These are phyloP conservation scores for Porites divaricata DNA, from an alignment of 92 coral and sea anemone genomes.

Conservation along the genomic window DNA sequence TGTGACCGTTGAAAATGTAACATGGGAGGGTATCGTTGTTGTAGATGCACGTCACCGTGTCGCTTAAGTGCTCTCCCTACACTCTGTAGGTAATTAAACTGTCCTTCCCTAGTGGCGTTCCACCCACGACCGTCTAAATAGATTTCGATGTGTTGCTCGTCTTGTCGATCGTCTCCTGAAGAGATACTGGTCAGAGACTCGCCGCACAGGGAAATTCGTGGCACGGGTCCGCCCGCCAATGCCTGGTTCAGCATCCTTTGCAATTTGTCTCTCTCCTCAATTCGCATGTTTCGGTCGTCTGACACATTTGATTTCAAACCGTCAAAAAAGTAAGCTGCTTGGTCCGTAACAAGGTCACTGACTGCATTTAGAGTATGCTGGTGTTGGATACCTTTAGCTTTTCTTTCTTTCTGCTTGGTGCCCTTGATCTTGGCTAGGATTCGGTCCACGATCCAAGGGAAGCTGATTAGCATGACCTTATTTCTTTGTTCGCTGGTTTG, in stretches of 20 bases:
- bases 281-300: constrained; percentile 57
- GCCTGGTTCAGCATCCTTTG: not conserved
- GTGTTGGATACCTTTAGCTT: constrained; percentile 35
- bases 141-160: constrained; percentile 42
- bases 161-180: constrained; percentile 53
- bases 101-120: constrained; percentile 40
- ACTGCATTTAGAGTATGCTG: constrained; percentile 63
- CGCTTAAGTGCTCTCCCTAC: not conserved
- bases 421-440: constrained; percentile 73
- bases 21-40: not conserved
- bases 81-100: constrained; percentile 2
- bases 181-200: constrained; percentile 75
- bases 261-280: constrained; percentile 40
- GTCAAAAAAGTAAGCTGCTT: constrained; percentile 57
- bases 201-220: constrained; percentile 50
- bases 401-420: constrained; percentile 36
- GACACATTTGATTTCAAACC: constrained; percentile 26
- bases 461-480: constrained; percentile 54
- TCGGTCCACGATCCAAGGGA: constrained; percentile 87
- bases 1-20: constrained; percentile 23
- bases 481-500: constrained; percentile 35
- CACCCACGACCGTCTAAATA: constrained; percentile 45
- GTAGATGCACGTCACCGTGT: not conserved
- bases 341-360: constrained; percentile 59
- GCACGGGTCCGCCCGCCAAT: not conserved